These are phyloP conservation scores for Zaprionus tsacasi DNA, from an alignment of 1,140 invertebrate genomes.

Conservation along the genomic window DNA sequence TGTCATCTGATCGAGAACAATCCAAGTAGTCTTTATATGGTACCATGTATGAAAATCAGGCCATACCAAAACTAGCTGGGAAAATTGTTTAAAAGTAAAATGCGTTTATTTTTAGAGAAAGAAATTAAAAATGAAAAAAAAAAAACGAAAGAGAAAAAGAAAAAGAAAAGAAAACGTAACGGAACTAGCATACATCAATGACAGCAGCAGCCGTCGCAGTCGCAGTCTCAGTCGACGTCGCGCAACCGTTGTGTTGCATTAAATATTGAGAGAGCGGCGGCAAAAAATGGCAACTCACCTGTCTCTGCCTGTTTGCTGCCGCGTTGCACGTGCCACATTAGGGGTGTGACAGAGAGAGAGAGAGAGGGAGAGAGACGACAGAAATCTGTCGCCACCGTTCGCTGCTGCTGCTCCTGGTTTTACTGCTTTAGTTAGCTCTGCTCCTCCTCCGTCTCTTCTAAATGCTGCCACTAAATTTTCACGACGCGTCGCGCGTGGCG, in stretches of 20 bases:
- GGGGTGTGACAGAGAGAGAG: not conserved
- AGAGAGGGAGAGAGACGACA: not conserved
- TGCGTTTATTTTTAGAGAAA: slow-evolving; percentile 34
- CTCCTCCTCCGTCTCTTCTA: slow-evolving; percentile 28
- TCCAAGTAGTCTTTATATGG: slow-evolving; percentile 23
- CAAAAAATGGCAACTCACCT: slow-evolving; percentile 23
- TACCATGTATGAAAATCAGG: slow-evolving; percentile 40
- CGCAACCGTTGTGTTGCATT: not conserved
- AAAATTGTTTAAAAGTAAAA: slow-evolving; percentile 21
- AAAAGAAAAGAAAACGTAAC: slow-evolving; percentile 36
- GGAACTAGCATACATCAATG: slow-evolving; percentile 7
- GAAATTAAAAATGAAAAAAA: slow-evolving; percentile 52
- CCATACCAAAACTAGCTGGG: slow-evolving; percentile 30
- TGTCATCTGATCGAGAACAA: slow-evolving; percentile 16
- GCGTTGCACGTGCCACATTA: slow-evolving; percentile 31
- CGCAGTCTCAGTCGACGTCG: not conserved
- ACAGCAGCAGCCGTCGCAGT: not conserved
- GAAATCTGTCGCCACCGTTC: slow-evolving; percentile 17
- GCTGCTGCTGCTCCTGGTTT: slow-evolving; percentile 5
- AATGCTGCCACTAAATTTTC: slow-evolving; percentile 68
- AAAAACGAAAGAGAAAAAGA: slow-evolving; percentile 49
- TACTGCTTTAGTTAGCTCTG: slow-evolving; percentile 15
- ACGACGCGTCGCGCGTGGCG: slow-evolving; percentile 30
- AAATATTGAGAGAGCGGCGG: not conserved
- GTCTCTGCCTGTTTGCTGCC: slow-evolving; percentile 10